Percentiles rank a stretch among this genome's conserved stretches.
Conservation (phyloP, 1,140 invertebrate species). For the Gryllus bimaculatus region DNA sequence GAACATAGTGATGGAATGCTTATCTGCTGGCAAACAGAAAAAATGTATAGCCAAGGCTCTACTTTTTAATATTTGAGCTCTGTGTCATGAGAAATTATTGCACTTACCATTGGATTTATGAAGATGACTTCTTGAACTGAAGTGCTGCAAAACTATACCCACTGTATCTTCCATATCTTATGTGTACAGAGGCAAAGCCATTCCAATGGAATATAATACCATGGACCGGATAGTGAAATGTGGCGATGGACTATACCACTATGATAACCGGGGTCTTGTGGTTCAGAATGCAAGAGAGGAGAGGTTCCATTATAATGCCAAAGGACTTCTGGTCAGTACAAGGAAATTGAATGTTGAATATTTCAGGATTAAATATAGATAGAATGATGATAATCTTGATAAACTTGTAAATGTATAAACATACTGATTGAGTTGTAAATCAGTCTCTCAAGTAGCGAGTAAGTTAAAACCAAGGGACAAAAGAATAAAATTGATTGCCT, state of each 20-base stretch:
- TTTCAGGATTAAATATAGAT: not conserved
- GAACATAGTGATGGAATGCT: too few species aligned
- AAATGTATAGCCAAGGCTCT: too few species aligned
- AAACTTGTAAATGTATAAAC: slow-evolving; percentile 8
- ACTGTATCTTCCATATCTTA: too few species aligned
- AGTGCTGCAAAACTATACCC: too few species aligned
- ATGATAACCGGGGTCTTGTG: slow-evolving; percentile 81
- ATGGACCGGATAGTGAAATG: slow-evolving; percentile 86
- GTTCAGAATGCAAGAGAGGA: slow-evolving; percentile 87
- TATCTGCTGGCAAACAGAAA: too few species aligned
- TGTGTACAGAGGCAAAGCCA: slow-evolving; percentile 65
- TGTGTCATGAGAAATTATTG: too few species aligned
- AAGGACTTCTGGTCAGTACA: slow-evolving; percentile 58
- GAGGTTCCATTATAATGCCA: slow-evolving; percentile 86
- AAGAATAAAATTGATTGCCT: too few species aligned
- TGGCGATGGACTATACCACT: slow-evolving; percentile 70
- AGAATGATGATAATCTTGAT: slow-evolving; percentile 6
- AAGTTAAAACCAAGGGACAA: too few species aligned
- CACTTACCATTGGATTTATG: too few species aligned
- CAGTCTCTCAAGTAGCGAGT: too few species aligned
- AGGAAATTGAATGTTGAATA: not conserved
- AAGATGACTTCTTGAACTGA: too few species aligned
- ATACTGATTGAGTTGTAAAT: not conserved
- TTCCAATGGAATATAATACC: slow-evolving; percentile 82
- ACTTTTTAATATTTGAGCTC: too few species aligned